Evolutionary conservation across 2,797 vertebrate genomes (phyloP).

Genomic region (Toxotes lorentzi): DNA sequence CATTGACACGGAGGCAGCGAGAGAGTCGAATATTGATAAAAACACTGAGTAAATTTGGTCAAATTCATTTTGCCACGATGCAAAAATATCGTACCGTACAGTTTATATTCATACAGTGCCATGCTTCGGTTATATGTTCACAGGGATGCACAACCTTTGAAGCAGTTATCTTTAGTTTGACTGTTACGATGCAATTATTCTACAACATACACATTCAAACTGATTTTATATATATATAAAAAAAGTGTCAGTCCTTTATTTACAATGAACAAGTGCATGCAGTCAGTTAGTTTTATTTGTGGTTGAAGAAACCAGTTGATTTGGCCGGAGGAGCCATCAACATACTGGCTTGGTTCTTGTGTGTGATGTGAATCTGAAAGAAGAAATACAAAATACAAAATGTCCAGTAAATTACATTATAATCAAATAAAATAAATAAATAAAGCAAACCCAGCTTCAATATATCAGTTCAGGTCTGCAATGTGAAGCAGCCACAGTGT

Average conservation of each 20-base stretch:
- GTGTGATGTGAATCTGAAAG: constrained; percentile 91
- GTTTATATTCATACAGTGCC: constrained; percentile 57
- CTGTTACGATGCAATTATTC: constrained; percentile 33
- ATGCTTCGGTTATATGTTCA: constrained; percentile 67
- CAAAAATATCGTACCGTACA: constrained; percentile 57
- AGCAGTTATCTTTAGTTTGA: constrained; percentile 32
- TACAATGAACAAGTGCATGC: constrained; percentile 51
- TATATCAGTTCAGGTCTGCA: background rate
- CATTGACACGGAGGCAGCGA: constrained; percentile 43
- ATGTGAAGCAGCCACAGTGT: background rate
- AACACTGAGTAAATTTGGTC: constrained; percentile 67
- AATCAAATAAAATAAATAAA: background rate
- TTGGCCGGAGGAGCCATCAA: constrained; percentile 89
- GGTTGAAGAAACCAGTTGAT: constrained; percentile 89
- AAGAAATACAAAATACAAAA: constrained; percentile 16
- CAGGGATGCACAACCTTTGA: constrained; percentile 39
- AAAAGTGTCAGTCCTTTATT: constrained; percentile 65
- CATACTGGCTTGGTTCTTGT: constrained; percentile 96
- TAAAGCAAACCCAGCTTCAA: background rate
- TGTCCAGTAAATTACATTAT: background rate
- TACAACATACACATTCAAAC: constrained; percentile 58
- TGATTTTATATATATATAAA: constrained; percentile 31
- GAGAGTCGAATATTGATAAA: constrained; percentile 46
- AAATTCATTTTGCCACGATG: constrained; percentile 59
- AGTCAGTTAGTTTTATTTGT: constrained; percentile 76